Percentiles rank a stretch among this genome's conserved stretches.
Conservation (phyloP, 1,140 invertebrate species). For the Lordiphosa stackelbergi region DNA sequence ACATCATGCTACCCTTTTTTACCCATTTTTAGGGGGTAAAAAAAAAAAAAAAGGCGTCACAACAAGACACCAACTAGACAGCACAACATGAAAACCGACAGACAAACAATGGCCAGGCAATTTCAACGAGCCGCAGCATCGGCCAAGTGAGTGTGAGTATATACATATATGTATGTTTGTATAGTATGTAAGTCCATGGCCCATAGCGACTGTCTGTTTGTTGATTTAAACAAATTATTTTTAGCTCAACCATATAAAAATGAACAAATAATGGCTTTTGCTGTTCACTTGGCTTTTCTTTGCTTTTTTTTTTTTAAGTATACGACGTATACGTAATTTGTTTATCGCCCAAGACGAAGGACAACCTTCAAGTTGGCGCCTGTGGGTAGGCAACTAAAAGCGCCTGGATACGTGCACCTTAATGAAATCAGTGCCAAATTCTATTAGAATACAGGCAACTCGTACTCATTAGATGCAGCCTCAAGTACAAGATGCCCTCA, state of each 20-base stretch:
- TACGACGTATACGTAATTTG: constrained; percentile 49
- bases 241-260: constrained; percentile 66
- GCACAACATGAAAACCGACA: constrained; percentile 17
- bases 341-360: constrained; percentile 22
- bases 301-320: constrained; percentile 27
- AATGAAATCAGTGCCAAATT: constrained; percentile 52
- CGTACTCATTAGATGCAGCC: constrained; percentile 52
- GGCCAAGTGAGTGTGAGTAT: constrained; percentile 10
- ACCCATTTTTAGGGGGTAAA: constrained; percentile 39
- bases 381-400: constrained; percentile 55
- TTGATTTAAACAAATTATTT: constrained; percentile 66
- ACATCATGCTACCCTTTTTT: constrained; percentile 2
- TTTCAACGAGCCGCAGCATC: constrained; percentile 20
- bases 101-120: constrained; percentile 32
- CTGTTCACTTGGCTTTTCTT: constrained; percentile 27
- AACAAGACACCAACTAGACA: constrained; percentile 65
- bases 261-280: constrained; percentile 65
- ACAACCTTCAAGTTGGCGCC: constrained; percentile 25
- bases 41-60: constrained; percentile 64
- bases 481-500: constrained; percentile 37
- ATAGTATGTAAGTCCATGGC: constrained; percentile 20
- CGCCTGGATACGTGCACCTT: constrained; percentile 6
- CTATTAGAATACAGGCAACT: constrained; percentile 42
- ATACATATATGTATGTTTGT: too few species aligned
- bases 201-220: constrained; percentile 36